Evolutionary conservation across 2,113 vertebrate genomes (phyloP).

Genomic region (Brachyhypopomus gauderio): DNA sequence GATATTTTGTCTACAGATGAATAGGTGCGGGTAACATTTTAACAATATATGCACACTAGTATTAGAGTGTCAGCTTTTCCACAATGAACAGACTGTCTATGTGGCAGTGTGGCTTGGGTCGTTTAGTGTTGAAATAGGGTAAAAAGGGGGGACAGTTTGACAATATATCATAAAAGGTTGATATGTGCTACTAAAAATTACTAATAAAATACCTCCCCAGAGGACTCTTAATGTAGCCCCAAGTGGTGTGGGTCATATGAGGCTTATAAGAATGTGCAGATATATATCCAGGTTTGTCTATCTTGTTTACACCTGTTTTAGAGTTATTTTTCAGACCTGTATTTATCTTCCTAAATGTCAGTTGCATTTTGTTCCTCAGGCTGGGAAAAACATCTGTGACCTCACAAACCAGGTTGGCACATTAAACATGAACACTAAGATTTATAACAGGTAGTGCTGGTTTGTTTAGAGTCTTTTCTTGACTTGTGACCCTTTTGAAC

Average conservation of each 20-base stretch:
- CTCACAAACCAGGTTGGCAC: constrained; percentile 56
- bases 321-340: constrained; percentile 17
- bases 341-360: background rate
- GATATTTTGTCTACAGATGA: constrained; percentile 63
- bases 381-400: constrained; percentile 48
- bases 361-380: constrained; percentile 53
- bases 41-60: constrained; percentile 40
- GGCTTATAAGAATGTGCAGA: background rate
- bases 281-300: background rate
- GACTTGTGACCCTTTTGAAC: background rate
- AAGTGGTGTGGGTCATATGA: background rate
- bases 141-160: background rate
- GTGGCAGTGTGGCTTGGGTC: constrained; percentile 53
- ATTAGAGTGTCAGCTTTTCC: constrained; percentile 61
- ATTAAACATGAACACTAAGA: background rate
- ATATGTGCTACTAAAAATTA: background rate
- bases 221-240: background rate
- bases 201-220: background rate
- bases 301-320: background rate
- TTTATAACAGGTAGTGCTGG: background rate
- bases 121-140: background rate
- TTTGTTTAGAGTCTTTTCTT: background rate
- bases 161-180: background rate
- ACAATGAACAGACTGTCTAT: constrained; percentile 44
- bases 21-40: constrained; percentile 61